Base-by-base conservation (phyloP, 2,888 invertebrate genomes). In the Geotrupes spiniger region DNA sequence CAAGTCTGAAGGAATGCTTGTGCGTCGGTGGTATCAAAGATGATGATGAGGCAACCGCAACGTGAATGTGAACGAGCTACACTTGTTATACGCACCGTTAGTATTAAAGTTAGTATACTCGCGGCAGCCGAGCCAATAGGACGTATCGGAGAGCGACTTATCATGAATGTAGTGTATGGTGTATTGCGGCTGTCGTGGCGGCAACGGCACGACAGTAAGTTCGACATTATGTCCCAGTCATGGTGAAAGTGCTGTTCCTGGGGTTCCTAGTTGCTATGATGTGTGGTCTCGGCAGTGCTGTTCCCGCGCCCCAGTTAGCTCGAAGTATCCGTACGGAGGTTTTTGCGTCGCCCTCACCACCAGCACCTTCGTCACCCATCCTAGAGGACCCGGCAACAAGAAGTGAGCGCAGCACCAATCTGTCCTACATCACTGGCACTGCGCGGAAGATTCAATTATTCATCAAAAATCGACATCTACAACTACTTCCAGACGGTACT, bases 391-490 rank as follows among this genome's bases (percentile, higher is more conserved):
- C 68, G 53, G 68, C 74, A 51, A 70, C 79, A 74, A 81, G 84
- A 71, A 83, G 83, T 72, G 84, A 88, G 75, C 84, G 89, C 69
- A 86, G 86, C 68, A 86, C 89, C 65, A 87, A 87, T 76, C 79
- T 89, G 69, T 87, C 87, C 68, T 87, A 87, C 76, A 83, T 88
- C 71, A 85, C 86, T 63, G 88, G 89, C 71, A 83, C 86, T 52
- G 82, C 84, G 58, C 80, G 89, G 64, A 88, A 87, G 70, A 88
- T 90, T 68, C 87, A 87, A 76, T 81, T 91, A 81, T 88, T 84
- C 78, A 84, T 91, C 75, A 89, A 86, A 77, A 86, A 89, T 77
- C 82, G 85, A 63, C 85, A 87, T 72, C 80, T 91, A 60, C 90
- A 90, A 77, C 78, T 91, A 65, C 76, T 88, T 75, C 87, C 87